A percentile compares a stretch with the other conserved stretches of the same genome.
Evolutionary conservation across 1,140 invertebrate species (phyloP).

Genomic region (Pristionchus pacificus): DNA sequence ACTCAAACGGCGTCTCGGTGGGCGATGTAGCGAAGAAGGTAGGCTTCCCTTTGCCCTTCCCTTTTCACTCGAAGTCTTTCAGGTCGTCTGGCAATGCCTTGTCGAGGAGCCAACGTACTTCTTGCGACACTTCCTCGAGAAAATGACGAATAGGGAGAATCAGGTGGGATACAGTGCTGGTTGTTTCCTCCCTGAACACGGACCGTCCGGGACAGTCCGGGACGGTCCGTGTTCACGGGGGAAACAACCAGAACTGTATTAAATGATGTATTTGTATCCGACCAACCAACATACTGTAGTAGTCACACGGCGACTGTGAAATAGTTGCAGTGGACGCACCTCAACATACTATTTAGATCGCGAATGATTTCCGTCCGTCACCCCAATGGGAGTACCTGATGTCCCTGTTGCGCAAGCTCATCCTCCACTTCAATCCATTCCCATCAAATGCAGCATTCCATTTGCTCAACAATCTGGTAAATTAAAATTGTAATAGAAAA

Average conservation of each 20-base stretch:
- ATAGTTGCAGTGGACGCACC: too few relatives aligned
- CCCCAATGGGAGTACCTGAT: conserved; percentile 76
- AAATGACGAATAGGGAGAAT: conserved; percentile 81
- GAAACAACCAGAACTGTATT: too few relatives aligned
- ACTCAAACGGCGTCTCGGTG: conserved; percentile 78
- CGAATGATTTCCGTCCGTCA: background rate
- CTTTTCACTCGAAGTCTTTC: too few relatives aligned
- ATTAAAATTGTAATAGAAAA: conserved; percentile 8
- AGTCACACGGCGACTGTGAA: too few relatives aligned
- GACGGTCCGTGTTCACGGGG: too few relatives aligned
- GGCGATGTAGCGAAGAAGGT: conserved; percentile 63
- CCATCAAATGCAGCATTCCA: conserved; percentile 96
- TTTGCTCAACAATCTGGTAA: conserved; percentile 92
- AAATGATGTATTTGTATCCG: too few relatives aligned
- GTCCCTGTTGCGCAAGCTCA: conserved; percentile 80
- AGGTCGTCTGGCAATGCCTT: conserved; percentile 93
- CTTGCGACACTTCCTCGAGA: conserved; percentile 87
- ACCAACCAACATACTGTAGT: too few relatives aligned
- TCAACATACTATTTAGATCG: too few relatives aligned
- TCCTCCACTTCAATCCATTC: conserved; percentile 83
- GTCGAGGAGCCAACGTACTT: conserved; percentile 96
- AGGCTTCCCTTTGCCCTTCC: too few relatives aligned
- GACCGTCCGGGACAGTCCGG: too few relatives aligned
- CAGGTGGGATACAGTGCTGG: conserved; percentile 67
- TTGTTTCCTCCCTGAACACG: too few relatives aligned